Base-by-base conservation (phyloP, 2,888 invertebrate species). In the Exephanes ischioxanthus region DNA sequence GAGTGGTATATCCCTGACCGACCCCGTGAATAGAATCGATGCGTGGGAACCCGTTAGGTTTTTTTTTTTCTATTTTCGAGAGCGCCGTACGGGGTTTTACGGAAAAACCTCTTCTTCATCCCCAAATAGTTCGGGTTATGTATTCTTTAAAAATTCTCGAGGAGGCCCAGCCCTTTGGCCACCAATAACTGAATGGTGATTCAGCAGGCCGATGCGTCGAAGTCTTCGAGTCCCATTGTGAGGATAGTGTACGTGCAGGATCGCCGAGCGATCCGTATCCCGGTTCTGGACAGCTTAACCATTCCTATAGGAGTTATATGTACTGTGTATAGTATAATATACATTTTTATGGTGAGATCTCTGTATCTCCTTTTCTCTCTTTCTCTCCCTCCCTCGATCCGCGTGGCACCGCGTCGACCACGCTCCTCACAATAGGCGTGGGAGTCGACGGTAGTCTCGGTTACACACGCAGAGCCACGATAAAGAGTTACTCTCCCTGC, bases 371-470 rank as follows among this genome's bases (percentile, higher is more conserved):
- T 19, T 53, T 48, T 63, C 19, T 61, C 58, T 73, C 55, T 2
- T 30, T 77, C 80, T 58, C 61, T 41, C 78, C 63, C 79, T 78
- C 51, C 85, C 76, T 77, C 53, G 61, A 76, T 83, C 80, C 68
- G 79, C 68, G 76, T 67, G 80, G 73, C 76, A 72, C 73, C 16
- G 58, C 30, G 61, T 63, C 90, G 90, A 90, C 90, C 90, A 89
- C 89, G 61, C 30, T 63, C 90, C 90, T 88, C 88, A 91, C 91
- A 92, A 93, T 92, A 90, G 90, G 93, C 93, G 93, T 93, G 93
- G 93, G 94, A 94, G 93, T 92, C 90, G 89, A 87, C 83, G 87
- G 82, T 83, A 89, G 89, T 89, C 90, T 92, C 91, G 91, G 90
- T 90, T 91, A 90, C 87, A 88, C 88, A 88, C 88, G 87, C 85